Evolutionary conservation across 2,888 invertebrate genomes (phyloP).

Genomic region (Hirtodrosophila cameraria): DNA sequence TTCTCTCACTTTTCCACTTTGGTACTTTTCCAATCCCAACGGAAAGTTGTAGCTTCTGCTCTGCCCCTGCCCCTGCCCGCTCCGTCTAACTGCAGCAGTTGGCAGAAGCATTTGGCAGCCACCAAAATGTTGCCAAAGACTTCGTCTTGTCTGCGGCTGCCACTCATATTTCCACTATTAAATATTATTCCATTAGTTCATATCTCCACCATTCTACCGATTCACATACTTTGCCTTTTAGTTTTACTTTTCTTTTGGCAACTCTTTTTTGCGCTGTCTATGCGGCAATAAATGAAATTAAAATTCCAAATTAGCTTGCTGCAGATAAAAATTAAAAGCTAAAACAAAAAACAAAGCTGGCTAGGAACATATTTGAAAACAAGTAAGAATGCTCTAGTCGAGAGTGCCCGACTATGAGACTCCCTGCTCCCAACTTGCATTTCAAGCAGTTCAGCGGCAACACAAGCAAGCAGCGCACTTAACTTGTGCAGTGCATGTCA

Average conservation of each 20-base stretch:
- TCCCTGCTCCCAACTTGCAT: no score
- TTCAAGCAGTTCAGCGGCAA: no score
- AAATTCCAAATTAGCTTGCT: conserved; percentile 70
- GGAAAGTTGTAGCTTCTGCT: conserved; percentile 17
- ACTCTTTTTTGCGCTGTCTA: conserved; percentile 40
- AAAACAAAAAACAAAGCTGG: neutral
- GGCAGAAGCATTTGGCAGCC: conserved; percentile 40
- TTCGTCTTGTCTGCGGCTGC: conserved; percentile 57
- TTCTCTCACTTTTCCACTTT: neutral
- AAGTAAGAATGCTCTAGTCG: no score
- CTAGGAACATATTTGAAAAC: no score
- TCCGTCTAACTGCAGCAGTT: conserved; percentile 56
- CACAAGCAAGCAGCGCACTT: no score
- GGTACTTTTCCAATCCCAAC: conserved; percentile 8
- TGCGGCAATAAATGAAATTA: conserved; percentile 78
- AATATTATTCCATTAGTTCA: no score
- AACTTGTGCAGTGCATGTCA: no score
- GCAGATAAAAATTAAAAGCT: conserved; percentile 51
- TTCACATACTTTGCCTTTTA: conserved; percentile 8
- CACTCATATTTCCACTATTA: conserved; percentile 41
- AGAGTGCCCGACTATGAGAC: no score
- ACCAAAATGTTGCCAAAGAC: conserved; percentile 35
- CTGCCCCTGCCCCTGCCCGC: conserved; percentile 2
- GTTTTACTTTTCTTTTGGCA: conserved; percentile 53
- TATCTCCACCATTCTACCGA: conserved; percentile 16